Base-by-base conservation (phyloP, 1,140 invertebrate species). In the Drosophila rhopaloa region DNA sequence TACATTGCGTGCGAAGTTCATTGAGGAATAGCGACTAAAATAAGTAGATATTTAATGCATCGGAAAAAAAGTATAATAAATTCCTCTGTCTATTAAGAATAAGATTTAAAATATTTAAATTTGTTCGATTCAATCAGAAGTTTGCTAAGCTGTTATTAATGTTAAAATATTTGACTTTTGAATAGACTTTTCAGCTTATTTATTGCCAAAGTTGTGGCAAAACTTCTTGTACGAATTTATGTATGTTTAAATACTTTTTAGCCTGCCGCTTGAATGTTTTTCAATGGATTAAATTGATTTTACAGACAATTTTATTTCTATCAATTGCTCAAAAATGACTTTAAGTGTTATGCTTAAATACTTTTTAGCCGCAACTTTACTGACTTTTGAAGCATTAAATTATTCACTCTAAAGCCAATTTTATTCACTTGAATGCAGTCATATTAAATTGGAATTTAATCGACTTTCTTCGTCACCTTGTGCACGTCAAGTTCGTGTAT, bases 401-500 rank as follows among this genome's bases (percentile, higher is more conserved):
- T 59, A n/a, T 9, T 8, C 13, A 11, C 27, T 9, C 10, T 46
- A 11, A 7, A n/a, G 16, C 9, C 24, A 46, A 37, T 41, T 50
- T 14, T 8, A 6, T 14, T 54, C 10, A 56, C 57, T 71, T 14
- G 16, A 70, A 40, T 48, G 50, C 50, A 68, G 14, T 70, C 56
- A 41, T 61, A 46, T 62, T 19, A 13, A 24, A 40, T 41, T 8
- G 14, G 11, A 53, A 70, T 71, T 35, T 41, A 71, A 71, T 50
- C 53, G 53, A 66, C 47, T 68, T 68, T 66, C 60, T 46, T n/a
- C 44, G 65, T 65, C 46, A 65, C 32, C 32, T 35, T 32, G 46
- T 24, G 35, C 50, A n/a, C 48, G 9, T 29, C 14, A 8, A 29
- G 46, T 13, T 14, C 7, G n/a, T 62, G n/a, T 63, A 66, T 70